A percentile compares a stretch with the other conserved stretches of the same genome.
Evolutionary conservation across 1,140 invertebrate genomes (phyloP).

Genomic region (Pachypeltis micranthus): DNA sequence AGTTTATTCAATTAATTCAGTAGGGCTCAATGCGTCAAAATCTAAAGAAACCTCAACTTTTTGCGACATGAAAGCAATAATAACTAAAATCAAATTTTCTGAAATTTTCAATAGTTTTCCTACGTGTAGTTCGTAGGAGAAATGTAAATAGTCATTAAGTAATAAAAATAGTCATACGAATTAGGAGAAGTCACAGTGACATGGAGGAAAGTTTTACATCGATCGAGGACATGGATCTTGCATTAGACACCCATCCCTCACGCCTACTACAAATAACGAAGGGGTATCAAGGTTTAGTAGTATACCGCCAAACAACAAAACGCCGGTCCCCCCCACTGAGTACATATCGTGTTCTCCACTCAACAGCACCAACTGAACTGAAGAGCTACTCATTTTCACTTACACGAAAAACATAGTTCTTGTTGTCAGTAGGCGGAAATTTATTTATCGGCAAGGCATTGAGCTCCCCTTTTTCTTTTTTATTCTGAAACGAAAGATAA

Average conservation of each 20-base stretch:
- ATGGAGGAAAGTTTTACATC: no score
- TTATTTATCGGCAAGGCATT: not conserved
- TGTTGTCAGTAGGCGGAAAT: not conserved
- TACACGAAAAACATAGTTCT: slow-evolving; percentile 3
- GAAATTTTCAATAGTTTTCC: no score
- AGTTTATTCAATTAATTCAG: no score
- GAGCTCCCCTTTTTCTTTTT: slow-evolving; percentile 4
- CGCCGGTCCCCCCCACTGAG: not conserved
- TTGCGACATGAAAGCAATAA: no score
- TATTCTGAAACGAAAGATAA: not conserved
- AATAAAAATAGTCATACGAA: no score
- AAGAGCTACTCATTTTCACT: not conserved
- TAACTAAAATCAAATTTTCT: no score
- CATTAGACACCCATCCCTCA: not conserved
- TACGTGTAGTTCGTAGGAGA: no score
- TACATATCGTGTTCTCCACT: not conserved
- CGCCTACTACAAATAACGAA: not conserved
- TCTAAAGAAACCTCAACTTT: no score
- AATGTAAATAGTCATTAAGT: no score
- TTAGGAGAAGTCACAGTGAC: no score
- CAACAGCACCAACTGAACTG: not conserved
- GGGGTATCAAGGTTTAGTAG: not conserved
- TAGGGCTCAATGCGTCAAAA: no score
- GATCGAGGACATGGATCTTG: no score
- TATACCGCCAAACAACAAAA: not conserved